Base-by-base conservation (phyloP, 1,140 invertebrate species). In the Vollenhovia emeryi region DNA sequence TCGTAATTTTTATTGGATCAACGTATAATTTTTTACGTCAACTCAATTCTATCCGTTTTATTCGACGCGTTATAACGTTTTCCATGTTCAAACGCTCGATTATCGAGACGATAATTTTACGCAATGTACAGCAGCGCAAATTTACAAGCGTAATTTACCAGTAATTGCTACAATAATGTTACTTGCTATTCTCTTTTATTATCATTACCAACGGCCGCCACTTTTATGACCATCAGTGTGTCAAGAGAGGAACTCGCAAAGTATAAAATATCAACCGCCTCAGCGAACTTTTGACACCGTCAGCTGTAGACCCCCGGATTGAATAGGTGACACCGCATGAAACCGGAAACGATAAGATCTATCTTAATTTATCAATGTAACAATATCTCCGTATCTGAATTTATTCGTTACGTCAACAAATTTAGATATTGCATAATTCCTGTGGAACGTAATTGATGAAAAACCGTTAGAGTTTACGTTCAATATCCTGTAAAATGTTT, bases 341-440 rank as follows among this genome's bases (percentile, higher is more conserved):
- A 50, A 66, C 13, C 11, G n/a, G 33, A 6, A 13, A 40, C n/a
- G 43, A 78, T 78, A 24, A 66, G 9, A 52, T 78, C 7, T 64
- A 66, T 64, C 59, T 79, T 40, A 48, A 79, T 66, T 79, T 40
- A 52, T 66, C 40, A 43, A 45, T 6, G 5, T 43, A 45, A 5
- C 18, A 48, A 0, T 36, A 3, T 52, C 45, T 40, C 36, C 1
- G 0, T 8, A 8, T 50, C 9, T 48, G 3, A 24, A 59, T 75
- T 43, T 75, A 66, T 66, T 50, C 2, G 33, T 52, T 79, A 78
- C 18, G 21, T 36, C 5, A 62, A 24, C 2, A 33, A 50, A 64
- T 24, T 30, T 33, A 52, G 45, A 79, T 52, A 24, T 52, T 5
- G 8, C n/a, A n/a, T 76, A 48, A 48, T 27, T 68, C 2, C 21